Evolutionary conservation across 2,797 vertebrate genomes (phyloP), one percentile per base, ranked within the genome.

Genomic region (Pithecia hirsuta): DNA sequence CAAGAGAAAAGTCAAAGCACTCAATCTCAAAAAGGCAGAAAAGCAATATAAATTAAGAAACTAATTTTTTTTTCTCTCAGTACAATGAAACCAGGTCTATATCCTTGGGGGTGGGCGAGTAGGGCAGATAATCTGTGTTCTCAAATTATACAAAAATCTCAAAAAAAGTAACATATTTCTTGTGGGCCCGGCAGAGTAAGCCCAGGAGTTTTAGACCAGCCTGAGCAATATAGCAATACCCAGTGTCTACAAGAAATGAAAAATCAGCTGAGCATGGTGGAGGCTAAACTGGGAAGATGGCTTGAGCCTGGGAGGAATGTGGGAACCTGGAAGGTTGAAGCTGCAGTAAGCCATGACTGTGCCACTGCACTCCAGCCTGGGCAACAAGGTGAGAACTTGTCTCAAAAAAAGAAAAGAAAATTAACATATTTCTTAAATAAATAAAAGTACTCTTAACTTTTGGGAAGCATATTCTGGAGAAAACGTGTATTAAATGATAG

Each of bases 371-470:
- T 70, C 9, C 67, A 70, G 67, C n/a, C 67, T 22, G 67, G 67
- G 33, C 9, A 36, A 70, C n/a, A 22, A 19, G 20, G n/a, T 70
- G 19, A 70, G 4, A 70, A 36, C 20, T 36, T 36, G n/a, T 33
- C 89, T 46, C 41, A 93, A 59, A 81, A 52, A 41, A 14, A 93
- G 48, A 81, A 52, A 41, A 10, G 2, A 22, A 75, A 52, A 33
- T n/a, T 33, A 82, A 92, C 19, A 48, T 67, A 75, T 39, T 46
- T 81, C 52, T 92, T 87, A 81, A 84, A 52, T 26, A 95, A 95
- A 89, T 26, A 84, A 89, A 85, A 70, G 33, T 28, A 89, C 44
- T 72, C 92, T 55, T 79, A 97, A 91, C 72, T 93, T 97, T 85
- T 84, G 7, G 95, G 57, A 93, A 76, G 20, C 39, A 89, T 41